These are phyloP conservation scores for Caenorhabditis sp. DNA, from an alignment of 2,888 invertebrate species.

Conservation along the genomic window DNA sequence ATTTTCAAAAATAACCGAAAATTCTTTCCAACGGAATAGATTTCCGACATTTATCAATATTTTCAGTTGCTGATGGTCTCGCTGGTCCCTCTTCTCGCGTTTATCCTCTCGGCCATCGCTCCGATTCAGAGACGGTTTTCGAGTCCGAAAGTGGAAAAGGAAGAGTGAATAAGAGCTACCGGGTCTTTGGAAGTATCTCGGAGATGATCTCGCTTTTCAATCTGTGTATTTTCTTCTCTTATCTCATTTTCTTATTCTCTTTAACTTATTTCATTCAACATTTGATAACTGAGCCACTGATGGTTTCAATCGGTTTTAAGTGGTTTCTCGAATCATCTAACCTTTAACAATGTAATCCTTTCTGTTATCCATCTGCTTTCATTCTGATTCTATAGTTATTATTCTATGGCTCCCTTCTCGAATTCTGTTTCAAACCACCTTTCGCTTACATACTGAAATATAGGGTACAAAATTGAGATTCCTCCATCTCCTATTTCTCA, in stretches of 20 bases:
- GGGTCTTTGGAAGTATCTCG: background rate
- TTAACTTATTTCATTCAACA: slow-evolving; percentile 3
- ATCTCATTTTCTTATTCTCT: background rate
- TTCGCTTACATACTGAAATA: slow-evolving; percentile 41
- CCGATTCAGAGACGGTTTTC: slow-evolving; percentile 67
- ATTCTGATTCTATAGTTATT: background rate
- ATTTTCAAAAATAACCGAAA: too few species aligned
- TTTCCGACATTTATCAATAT: slow-evolving; percentile 5
- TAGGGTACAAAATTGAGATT: slow-evolving; percentile 36
- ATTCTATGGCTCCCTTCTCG: background rate
- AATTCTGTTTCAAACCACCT: slow-evolving; percentile 13
- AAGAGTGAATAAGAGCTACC: slow-evolving; percentile 15
- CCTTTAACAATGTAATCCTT: background rate
- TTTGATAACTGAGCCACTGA: background rate
- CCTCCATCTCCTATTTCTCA: slow-evolving; percentile 6
- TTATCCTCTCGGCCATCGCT: slow-evolving; percentile 58
- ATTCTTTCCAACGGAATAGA: too few species aligned
- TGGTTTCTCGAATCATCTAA: background rate
- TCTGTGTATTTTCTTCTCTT: slow-evolving; percentile 3
- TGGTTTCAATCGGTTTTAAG: background rate
- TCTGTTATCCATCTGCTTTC: background rate
- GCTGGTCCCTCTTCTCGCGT: slow-evolving; percentile 69
- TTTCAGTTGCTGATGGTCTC: slow-evolving; percentile 70
- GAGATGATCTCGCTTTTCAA: slow-evolving; percentile 11
- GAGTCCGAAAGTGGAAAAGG: slow-evolving; percentile 12